phyloP scores from a whole-genome alignment of 1,140 invertebrate genomes.

The Rhizoglyphus robini region DNA sequence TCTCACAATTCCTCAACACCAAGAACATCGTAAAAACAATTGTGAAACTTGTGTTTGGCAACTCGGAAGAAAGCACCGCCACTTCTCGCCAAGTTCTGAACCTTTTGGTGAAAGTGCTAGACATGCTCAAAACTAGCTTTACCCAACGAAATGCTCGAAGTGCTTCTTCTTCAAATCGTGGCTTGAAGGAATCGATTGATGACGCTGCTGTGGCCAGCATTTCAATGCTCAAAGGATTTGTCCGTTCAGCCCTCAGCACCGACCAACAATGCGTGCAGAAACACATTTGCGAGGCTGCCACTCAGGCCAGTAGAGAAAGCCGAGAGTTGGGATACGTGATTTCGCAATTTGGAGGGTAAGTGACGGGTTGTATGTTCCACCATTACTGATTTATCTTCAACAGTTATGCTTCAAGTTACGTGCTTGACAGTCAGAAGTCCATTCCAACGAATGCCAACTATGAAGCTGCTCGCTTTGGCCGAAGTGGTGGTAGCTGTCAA shows the following conservation, averaged over 20 bases:
- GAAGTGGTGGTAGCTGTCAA: constrained; percentile 10
- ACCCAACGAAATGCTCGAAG: constrained; percentile 25
- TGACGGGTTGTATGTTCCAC: constrained; percentile 26
- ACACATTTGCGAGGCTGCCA: constrained; percentile 72
- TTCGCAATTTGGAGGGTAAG: constrained; percentile 84
- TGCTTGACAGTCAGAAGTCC: constrained; percentile 17
- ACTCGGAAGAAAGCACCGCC: constrained; percentile 28
- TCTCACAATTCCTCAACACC: constrained; percentile 27
- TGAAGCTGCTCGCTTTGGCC: constrained; percentile 13
- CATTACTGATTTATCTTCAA: neutral
- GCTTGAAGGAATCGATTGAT: constrained; percentile 23
- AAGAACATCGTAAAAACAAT: constrained; percentile 29
- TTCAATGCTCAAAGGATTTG: constrained; percentile 49
- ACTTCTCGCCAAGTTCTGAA: constrained; percentile 29
- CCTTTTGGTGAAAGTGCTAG: constrained; percentile 27
- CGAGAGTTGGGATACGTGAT: constrained; percentile 64
- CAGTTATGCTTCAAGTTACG: constrained; percentile 20
- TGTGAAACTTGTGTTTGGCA: constrained; percentile 29
- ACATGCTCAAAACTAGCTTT: constrained; percentile 28
- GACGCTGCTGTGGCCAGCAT: constrained; percentile 29
- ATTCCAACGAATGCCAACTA: constrained; percentile 13
- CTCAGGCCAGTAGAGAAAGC: constrained; percentile 62
- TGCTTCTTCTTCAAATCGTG: constrained; percentile 16
- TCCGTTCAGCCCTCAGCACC: constrained; percentile 57
- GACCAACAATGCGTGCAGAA: constrained; percentile 64